These are phyloP conservation scores for Aurelia sp. DNA, from an alignment of 30 jellyfish, hydroid and myxozoan species.

Conservation along the genomic window DNA sequence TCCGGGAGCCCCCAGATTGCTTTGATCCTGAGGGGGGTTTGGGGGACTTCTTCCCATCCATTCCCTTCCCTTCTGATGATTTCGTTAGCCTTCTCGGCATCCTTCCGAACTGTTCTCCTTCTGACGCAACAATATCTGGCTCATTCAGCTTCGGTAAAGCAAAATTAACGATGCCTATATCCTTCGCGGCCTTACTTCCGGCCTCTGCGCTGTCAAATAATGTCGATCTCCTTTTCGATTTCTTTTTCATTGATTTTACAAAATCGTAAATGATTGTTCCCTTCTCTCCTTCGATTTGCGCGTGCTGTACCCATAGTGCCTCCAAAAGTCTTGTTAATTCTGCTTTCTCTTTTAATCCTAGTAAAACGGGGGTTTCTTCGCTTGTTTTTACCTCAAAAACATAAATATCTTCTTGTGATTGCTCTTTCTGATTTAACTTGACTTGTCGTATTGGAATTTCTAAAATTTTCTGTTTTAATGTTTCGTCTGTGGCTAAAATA, in stretches of 20 bases:
- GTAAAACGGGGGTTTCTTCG: neutral
- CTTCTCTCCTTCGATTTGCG: conserved; percentile 50
- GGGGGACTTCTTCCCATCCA: conserved; percentile 19
- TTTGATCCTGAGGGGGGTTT: conserved; percentile 14
- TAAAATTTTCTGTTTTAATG: neutral
- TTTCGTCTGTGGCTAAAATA: conserved; percentile 16
- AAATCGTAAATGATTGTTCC: conserved; percentile 12
- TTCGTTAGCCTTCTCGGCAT: conserved; percentile 21
- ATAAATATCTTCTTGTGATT: neutral
- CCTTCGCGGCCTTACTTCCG: conserved; percentile 6
- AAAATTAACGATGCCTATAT: neutral
- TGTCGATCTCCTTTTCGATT: conserved; percentile 36
- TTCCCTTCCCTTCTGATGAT: neutral
- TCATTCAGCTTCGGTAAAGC: conserved; percentile 18
- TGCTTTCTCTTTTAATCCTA: conserved; percentile 22
- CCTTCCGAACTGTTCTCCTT: conserved; percentile 31
- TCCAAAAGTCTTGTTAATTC: conserved; percentile 14
- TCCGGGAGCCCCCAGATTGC: conserved; percentile 64
- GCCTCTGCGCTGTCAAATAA: conserved; percentile 23
- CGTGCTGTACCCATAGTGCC: conserved; percentile 41
- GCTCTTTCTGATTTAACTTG: conserved; percentile 17
- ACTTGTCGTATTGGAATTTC: conserved; percentile 52
- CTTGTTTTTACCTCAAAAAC: conserved; percentile 13
- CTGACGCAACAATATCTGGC: conserved; percentile 45
- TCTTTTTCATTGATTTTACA: conserved; percentile 21